A percentile compares a stretch with the other conserved stretches of the same genome.
Evolutionary conservation across 1,140 invertebrate species (phyloP).

Genomic region (Scaptomyza pallida): DNA sequence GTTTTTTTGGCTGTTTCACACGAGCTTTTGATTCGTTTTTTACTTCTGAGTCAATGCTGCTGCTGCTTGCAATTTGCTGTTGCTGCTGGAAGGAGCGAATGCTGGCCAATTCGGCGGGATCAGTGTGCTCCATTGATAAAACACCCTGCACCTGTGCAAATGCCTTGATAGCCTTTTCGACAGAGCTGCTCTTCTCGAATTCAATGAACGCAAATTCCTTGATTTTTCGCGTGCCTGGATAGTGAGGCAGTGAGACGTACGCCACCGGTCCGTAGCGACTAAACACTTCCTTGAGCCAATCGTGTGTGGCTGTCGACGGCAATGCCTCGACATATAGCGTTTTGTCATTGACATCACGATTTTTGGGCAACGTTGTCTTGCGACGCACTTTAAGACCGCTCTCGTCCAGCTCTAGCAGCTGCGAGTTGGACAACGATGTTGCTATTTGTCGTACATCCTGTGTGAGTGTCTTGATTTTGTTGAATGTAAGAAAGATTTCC

Average conservation of each 20-base stretch:
- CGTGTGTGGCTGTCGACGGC: constrained; percentile 90
- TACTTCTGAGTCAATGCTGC: not conserved
- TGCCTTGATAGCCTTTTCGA: constrained; percentile 87
- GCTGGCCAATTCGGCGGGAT: constrained; percentile 88
- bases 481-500: constrained; percentile 91
- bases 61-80: constrained; percentile 19
- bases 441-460: constrained; percentile 88
- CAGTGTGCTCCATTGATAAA: constrained; percentile 86
- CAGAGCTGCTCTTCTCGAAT: constrained; percentile 88
- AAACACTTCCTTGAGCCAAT: constrained; percentile 91
- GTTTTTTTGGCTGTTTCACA: constrained; percentile 40
- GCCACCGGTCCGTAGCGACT: constrained; percentile 92
- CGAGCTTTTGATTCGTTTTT: constrained; percentile 38
- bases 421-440: constrained; percentile 90
- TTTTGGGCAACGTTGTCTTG: constrained; percentile 56
- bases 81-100: constrained; percentile 85
- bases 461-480: constrained; percentile 91
- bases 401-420: constrained; percentile 90
- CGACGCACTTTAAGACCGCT: constrained; percentile 63
- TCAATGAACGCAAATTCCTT: constrained; percentile 98
- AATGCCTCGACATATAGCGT: constrained; percentile 95
- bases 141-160: constrained; percentile 89
- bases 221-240: constrained; percentile 88
- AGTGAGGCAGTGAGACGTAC: constrained; percentile 95
- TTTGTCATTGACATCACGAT: constrained; percentile 88